These are phyloP conservation scores for Drosophila oshimai DNA, from an alignment of 1,140 invertebrate species.

Conservation along the genomic window DNA sequence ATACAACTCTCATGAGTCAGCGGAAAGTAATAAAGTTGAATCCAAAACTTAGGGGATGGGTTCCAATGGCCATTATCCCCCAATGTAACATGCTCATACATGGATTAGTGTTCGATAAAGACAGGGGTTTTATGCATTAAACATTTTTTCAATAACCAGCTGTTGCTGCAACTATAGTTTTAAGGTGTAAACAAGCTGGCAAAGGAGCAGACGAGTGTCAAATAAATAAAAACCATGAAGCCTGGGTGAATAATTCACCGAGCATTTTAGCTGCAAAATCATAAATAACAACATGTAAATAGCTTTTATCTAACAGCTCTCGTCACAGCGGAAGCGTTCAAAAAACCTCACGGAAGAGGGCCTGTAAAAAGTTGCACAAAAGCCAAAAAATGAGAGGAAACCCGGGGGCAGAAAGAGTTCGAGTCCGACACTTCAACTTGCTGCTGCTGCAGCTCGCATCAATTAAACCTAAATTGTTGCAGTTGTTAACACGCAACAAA, in stretches of 20 bases:
- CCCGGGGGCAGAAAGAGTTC: neutral
- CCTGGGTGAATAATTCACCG: constrained; percentile 50
- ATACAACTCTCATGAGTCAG: constrained; percentile 53
- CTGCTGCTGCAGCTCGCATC: constrained; percentile 66
- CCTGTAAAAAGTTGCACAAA: constrained; percentile 64
- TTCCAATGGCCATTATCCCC: constrained; percentile 36
- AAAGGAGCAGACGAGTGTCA: constrained; percentile 30
- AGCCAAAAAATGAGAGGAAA: constrained; percentile 17
- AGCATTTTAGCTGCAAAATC: constrained; percentile 80
- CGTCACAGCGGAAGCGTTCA: constrained; percentile 67
- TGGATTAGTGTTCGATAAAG: constrained; percentile 75
- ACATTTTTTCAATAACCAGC: constrained; percentile 21
- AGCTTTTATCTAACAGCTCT: constrained; percentile 81
- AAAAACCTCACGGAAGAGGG: constrained; percentile 42
- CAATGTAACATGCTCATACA: constrained; percentile 59
- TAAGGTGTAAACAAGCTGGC: constrained; percentile 25
- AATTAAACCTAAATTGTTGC: constrained; percentile 81
- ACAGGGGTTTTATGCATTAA: neutral
- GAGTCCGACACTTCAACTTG: constrained; percentile 63
- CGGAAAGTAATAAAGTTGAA: constrained; percentile 73
- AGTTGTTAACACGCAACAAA: constrained; percentile 81
- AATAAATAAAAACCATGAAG: constrained; percentile 26
- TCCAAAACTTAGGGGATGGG: neutral
- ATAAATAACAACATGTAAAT: constrained; percentile 81
- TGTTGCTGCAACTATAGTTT: constrained; percentile 28